Percentiles rank a stretch among this genome's conserved stretches.
These are phyloP conservation scores for Lycopodina hypogea DNA, from an alignment of 37 sponge, comb jelly and placozoan genomes.

Conservation along the genomic window DNA sequence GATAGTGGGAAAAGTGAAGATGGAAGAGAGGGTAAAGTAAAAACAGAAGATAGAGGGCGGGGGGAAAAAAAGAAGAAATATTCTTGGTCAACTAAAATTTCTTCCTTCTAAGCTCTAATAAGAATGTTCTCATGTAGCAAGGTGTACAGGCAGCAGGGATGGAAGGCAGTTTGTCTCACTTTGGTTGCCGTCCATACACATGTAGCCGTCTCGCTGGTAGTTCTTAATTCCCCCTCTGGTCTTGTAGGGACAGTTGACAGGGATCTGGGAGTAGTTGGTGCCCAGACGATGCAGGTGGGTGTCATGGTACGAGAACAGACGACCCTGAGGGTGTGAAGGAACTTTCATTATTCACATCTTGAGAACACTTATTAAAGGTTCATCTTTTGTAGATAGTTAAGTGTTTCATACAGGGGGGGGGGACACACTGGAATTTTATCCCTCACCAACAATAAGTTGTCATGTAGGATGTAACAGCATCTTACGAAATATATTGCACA, in stretches of 20 bases:
- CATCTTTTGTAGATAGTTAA: not conserved
- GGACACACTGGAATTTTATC: not conserved
- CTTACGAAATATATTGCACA: too few relatives aligned
- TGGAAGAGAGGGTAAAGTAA: too few relatives aligned
- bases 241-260: slow-evolving; percentile 72
- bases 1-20: too few relatives aligned
- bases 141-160: too few relatives aligned
- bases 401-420: not conserved
- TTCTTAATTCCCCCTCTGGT: slow-evolving; percentile 30
- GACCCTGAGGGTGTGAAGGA: slow-evolving; percentile 56
- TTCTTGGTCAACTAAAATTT: too few relatives aligned
- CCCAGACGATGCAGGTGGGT: slow-evolving; percentile 90
- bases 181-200: slow-evolving; percentile 75
- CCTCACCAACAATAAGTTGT: not conserved
- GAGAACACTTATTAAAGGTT: not conserved
- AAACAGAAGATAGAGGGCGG: too few relatives aligned
- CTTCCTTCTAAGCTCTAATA: too few relatives aligned
- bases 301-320: slow-evolving; percentile 85
- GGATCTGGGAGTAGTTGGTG: slow-evolving; percentile 82
- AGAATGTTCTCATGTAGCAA: too few relatives aligned
- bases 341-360: not conserved
- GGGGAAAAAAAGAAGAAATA: too few relatives aligned
- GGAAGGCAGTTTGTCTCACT: too few relatives aligned
- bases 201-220: slow-evolving; percentile 84
- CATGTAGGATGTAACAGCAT: too few relatives aligned